Conservation (phyloP, 2,797 vertebrate species). For the Sebastes flavidus region DNA sequence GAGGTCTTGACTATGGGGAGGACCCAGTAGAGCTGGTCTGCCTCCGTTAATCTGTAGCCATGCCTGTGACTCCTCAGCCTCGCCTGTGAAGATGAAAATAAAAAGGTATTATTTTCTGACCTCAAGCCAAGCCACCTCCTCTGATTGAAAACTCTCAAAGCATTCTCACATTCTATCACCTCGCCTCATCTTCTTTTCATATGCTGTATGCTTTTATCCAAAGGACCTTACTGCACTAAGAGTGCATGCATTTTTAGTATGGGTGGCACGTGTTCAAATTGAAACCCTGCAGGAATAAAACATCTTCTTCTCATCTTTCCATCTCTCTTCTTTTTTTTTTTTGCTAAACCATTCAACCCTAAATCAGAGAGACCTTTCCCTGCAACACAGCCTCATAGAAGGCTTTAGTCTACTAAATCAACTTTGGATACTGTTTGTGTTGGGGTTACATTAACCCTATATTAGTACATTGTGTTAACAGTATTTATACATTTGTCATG, state of each 20-base stretch:
- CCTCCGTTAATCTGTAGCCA: conserved; percentile 27
- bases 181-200: conserved; percentile 40
- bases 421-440: neutral
- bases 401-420: neutral
- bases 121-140: conserved; percentile 27
- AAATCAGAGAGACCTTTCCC: neutral
- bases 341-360: neutral
- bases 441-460: neutral
- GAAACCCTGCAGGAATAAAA: neutral
- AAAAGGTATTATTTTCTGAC: conserved; percentile 56
- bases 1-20: neutral
- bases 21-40: neutral
- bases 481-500: neutral
- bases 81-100: conserved; percentile 44
- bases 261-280: neutral
- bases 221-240: neutral
- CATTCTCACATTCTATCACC: conserved; percentile 29
- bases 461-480: neutral
- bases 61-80: conserved; percentile 43
- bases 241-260: neutral
- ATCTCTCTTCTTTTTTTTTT: neutral
- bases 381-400: neutral
- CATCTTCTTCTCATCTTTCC: neutral
- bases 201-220: conserved; percentile 13
- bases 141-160: conserved; percentile 23